Base-by-base conservation (phyloP, 2,113 vertebrate species). In the Caranx melampygus region DNA sequence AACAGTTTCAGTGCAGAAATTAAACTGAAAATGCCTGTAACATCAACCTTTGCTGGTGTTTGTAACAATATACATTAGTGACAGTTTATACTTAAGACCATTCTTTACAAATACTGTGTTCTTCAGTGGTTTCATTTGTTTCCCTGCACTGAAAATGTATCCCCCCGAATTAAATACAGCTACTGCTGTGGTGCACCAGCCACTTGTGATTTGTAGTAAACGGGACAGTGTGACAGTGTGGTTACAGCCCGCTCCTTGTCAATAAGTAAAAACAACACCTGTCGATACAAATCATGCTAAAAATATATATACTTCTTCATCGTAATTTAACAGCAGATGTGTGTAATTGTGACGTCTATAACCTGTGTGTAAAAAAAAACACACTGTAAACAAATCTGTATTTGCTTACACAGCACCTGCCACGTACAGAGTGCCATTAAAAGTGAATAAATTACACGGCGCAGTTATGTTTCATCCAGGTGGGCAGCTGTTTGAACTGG, bases 401-500 rank as follows among this genome's bases (percentile, higher is more conserved):
- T 37, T 20, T 10, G 5, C 59, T 59, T 60, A 54, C 66, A 71
- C 21, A 49, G 44, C 3, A 47, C 15, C 0, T 59, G 44, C 18
- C 0, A 18, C 33, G 26, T 16, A 20, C 58, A 42, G 26, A 1
- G 14, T 33, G 16, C 4, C 37, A 37, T 5, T 37, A 37, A 37
- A 37, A 37, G 8, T 8, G 6, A 37, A 8, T 37, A 37, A 37
- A 42, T 42, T 7, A 42, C 11, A 10, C 11, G 8, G 40, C 11
- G 8, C 11, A 10, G 11, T 42, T 42, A 42, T 42, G 8, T 42
- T 42, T 42, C 31, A 16, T 63, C 40, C 60, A 67, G 26, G 10
- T 15, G 13, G 21, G 3, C 62, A 33, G 34, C 75, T 64, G 71
- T 72, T 82, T 75, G 57, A 35, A 57, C 31, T 45, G 31, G 40